Conservation (phyloP, 2,888 invertebrate species). For the Syritta pipiens region DNA sequence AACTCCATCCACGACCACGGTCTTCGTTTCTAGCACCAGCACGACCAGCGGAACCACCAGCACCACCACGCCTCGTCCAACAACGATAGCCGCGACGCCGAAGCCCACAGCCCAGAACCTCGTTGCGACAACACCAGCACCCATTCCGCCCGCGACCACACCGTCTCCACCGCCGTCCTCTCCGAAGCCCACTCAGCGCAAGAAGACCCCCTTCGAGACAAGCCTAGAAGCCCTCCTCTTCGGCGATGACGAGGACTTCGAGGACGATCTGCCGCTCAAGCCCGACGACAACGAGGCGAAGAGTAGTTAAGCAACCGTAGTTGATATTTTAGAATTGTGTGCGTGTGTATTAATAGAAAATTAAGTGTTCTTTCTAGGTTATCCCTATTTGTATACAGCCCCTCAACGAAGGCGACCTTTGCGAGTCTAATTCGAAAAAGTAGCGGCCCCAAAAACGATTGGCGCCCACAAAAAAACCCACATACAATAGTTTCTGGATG, state of each 20-base stretch:
- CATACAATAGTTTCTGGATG: slow-evolving; percentile 34
- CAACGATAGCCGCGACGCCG: slow-evolving; percentile 27
- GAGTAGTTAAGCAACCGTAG: slow-evolving; percentile 59
- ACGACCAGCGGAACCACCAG: slow-evolving; percentile 28
- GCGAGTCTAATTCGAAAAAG: slow-evolving; percentile 79
- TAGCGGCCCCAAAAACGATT: slow-evolving; percentile 1
- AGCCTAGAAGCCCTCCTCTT: slow-evolving; percentile 78
- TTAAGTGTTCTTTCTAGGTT: slow-evolving; percentile 34
- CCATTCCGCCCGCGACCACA: slow-evolving; percentile 42
- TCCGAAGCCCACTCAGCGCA: slow-evolving; percentile 71
- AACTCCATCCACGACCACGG: background rate
- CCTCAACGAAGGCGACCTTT: slow-evolving; percentile 74
- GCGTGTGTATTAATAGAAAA: slow-evolving; percentile 63
- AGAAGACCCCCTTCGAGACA: slow-evolving; percentile 77
- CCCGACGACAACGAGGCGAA: slow-evolving; percentile 62
- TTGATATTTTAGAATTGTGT: slow-evolving; percentile 16
- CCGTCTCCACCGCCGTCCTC: slow-evolving; percentile 14
- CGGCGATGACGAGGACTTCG: slow-evolving; percentile 76
- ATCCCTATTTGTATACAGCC: slow-evolving; percentile 25
- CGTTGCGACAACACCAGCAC: slow-evolving; percentile 19
- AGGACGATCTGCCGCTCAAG: slow-evolving; percentile 71
- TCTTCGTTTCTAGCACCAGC: slow-evolving; percentile 10
- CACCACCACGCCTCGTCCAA: slow-evolving; percentile 43
- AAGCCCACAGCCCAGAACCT: slow-evolving; percentile 43
- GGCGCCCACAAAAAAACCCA: slow-evolving; percentile 28